Evolutionary conservation across 2,113 vertebrate genomes (phyloP).

Genomic region (Empidonax traillii): DNA sequence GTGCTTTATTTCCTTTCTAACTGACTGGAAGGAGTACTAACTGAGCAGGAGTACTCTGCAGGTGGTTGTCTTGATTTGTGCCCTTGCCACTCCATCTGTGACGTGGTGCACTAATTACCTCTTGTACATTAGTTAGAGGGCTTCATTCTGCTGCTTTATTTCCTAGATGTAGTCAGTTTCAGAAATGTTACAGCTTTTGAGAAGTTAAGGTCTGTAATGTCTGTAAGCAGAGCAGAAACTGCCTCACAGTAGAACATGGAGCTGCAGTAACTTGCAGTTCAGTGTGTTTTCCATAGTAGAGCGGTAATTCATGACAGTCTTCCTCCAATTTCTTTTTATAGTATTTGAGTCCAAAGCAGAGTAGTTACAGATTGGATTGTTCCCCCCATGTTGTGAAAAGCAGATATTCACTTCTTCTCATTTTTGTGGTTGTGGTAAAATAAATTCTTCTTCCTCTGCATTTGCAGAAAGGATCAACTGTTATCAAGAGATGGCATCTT

Average conservation of each 20-base stretch:
- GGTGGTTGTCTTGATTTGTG: neutral
- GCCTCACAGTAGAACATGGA: neutral
- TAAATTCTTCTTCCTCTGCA: neutral
- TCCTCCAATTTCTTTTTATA: accelerated
- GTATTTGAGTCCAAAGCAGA: neutral
- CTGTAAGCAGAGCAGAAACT: neutral
- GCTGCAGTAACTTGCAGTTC: neutral
- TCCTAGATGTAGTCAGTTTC: neutral
- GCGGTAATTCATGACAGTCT: neutral
- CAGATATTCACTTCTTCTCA: neutral
- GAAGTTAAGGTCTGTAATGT: neutral
- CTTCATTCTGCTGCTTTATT: neutral
- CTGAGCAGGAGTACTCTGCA: neutral
- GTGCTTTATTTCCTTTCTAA: neutral
- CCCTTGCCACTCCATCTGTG: neutral
- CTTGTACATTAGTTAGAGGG: neutral
- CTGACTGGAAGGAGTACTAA: neutral
- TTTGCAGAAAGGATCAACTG: neutral
- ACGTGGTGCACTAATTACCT: accelerated
- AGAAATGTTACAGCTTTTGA: neutral
- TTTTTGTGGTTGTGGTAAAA: neutral
- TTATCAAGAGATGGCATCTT: neutral
- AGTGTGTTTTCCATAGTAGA: neutral
- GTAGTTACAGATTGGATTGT: neutral
- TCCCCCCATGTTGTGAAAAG: neutral